Evolutionary conservation across 1,140 invertebrate species (phyloP), one percentile per base, ranked within the genome.

Genomic region (Cydia pomonella): DNA sequence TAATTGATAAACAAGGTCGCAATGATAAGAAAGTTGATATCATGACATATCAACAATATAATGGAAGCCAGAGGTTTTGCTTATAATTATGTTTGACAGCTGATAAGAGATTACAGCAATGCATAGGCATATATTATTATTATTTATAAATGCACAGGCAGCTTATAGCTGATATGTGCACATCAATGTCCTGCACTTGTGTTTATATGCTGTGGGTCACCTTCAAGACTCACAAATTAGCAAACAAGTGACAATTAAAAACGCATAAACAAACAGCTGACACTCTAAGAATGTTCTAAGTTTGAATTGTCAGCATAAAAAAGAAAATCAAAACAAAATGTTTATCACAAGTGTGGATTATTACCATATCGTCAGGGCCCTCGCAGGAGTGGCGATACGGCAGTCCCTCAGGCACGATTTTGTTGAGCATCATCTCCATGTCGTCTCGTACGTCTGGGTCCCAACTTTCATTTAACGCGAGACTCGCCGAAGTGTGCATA

Each of bases 381-480:
- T 99, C 98, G 93, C 97, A 98, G 64, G 97, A 98, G 94, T 99
- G 98, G 94, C 97, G 96, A 91, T 98, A 99, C 88, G 97, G 96
- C 92, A 98, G 95, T 91, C 97, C 97, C 95, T 99, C 98, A 93
- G 98, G 98, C 94, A 99, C 97, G 93, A 99, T 97, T 96, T 98
- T 98, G 94, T 99, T 98, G 90, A 99, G 95, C 97, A 99, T 99
- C 97, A 98, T 99, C 94, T 99, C 98, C 97, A 99, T 98, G 89
- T 99, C 98, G 89, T 98, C 97, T 93, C 97, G 96, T 71, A 98
- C 98, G 94, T 98, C 97, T 81, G 98, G 97, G 95, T 99, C 98
- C 98, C 98, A 99, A 94, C 98, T 99, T 95, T 99, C 98, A 94
- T 99, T 99, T 89, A 99, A 94, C 80, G 98, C 97, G 90, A 99